Percentiles rank a stretch among this genome's conserved stretches.
Evolutionary conservation across 2,888 invertebrate genomes (phyloP).

Genomic region (Busseola fusca): DNA sequence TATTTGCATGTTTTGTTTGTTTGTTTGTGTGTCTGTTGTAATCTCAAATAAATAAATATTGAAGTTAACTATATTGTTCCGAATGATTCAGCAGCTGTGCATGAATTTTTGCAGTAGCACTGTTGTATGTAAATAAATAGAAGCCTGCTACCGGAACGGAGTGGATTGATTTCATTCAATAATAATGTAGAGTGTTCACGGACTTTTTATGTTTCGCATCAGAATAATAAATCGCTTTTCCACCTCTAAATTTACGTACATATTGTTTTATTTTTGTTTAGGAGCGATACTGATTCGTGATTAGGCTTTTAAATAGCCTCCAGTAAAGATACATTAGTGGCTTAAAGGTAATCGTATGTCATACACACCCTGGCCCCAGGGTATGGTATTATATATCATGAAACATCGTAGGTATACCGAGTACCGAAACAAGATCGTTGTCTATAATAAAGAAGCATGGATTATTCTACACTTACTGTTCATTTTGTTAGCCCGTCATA

Average conservation of each 20-base stretch:
- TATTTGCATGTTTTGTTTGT: slow-evolving; percentile 13
- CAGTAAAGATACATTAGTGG: background rate
- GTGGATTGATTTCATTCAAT: slow-evolving; percentile 39
- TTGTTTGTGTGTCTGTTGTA: too few species aligned
- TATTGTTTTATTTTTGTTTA: slow-evolving; percentile 10
- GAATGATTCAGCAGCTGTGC: background rate
- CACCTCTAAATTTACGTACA: slow-evolving; percentile 21
- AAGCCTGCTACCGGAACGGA: slow-evolving; percentile 22
- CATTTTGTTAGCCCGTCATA: background rate
- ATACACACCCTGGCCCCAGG: background rate
- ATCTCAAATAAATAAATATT: too few species aligned
- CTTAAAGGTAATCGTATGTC: background rate
- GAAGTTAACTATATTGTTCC: too few species aligned
- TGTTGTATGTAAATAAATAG: slow-evolving; percentile 26
- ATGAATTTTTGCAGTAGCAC: slow-evolving; percentile 16
- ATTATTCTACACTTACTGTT: background rate
- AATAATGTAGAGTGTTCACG: slow-evolving; percentile 30
- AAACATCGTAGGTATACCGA: background rate
- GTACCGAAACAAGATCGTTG: background rate
- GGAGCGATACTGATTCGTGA: background rate
- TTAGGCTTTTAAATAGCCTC: background rate
- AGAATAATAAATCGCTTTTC: slow-evolving; percentile 31
- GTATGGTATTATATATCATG: background rate
- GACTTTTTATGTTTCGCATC: slow-evolving; percentile 22
- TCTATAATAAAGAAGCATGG: background rate